phyloP scores from a whole-genome alignment of 2,113 vertebrate species.

The Ellobius talpinus region DNA sequence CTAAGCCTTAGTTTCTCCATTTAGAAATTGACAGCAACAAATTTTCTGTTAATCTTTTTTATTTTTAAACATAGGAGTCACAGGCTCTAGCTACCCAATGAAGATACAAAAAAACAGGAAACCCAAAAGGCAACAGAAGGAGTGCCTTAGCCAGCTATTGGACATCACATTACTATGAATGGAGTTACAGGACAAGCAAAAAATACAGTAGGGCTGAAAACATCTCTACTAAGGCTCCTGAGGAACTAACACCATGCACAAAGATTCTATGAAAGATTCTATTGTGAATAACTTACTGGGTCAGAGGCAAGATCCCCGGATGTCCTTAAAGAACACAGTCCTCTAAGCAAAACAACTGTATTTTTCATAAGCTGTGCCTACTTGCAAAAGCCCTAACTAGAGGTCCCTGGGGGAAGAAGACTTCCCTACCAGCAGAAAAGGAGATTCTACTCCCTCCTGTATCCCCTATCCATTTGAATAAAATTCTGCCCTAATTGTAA shows the following conservation, averaged over 20 bases:
- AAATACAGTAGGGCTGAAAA: not conserved
- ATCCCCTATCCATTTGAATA: not conserved
- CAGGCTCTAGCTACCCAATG: not conserved
- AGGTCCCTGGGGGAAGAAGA: not conserved
- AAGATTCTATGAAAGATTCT: not conserved
- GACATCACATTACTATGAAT: accelerated
- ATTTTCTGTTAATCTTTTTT: not conserved
- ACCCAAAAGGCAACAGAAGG: not conserved
- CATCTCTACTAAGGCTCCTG: not conserved
- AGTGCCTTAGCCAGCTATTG: not conserved
- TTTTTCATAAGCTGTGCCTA: not conserved
- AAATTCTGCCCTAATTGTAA: not conserved
- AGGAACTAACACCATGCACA: not conserved
- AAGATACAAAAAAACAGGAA: not conserved
- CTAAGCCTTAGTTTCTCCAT: not conserved
- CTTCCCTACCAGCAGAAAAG: not conserved
- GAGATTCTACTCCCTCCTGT: not conserved
- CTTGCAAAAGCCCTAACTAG: not conserved
- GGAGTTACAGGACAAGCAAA: not conserved
- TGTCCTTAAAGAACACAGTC: not conserved
- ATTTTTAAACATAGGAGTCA: not conserved
- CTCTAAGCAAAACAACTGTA: not conserved
- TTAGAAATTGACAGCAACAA: not conserved
- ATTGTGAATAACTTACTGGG: not conserved
- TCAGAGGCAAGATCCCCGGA: not conserved